A percentile compares a stretch with the other conserved stretches of the same genome.
phyloP scores from a whole-genome alignment of 2,113 vertebrate genomes.

The Calyptommatus sinebrachiatus region DNA sequence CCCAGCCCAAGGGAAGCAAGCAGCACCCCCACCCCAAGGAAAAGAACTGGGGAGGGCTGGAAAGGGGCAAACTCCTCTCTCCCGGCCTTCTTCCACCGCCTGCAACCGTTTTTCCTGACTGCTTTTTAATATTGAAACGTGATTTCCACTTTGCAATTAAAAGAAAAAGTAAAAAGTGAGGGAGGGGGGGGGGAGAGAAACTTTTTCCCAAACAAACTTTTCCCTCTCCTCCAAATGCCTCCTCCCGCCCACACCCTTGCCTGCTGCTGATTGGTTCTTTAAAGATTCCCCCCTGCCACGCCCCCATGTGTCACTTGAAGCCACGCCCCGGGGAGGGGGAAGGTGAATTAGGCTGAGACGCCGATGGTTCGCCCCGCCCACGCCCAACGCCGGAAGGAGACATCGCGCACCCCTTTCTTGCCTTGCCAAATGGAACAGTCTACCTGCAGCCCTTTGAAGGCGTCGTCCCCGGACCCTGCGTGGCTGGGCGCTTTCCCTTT shows the following conservation, averaged over 20 bases:
- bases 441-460: background rate
- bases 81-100: slow-evolving; percentile 13
- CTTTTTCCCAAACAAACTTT: slow-evolving; percentile 28
- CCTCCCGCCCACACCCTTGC: slow-evolving; percentile 14
- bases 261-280: slow-evolving; percentile 14
- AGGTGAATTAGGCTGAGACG: background rate
- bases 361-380: no score
- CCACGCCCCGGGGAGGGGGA: background rate
- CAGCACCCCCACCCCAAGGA: slow-evolving; percentile 17
- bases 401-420: background rate
- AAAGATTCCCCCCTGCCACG: background rate
- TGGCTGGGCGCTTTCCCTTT: no score
- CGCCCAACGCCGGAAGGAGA: background rate
- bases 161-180: background rate
- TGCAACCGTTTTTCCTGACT: background rate
- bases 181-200: slow-evolving; percentile 32
- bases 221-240: background rate
- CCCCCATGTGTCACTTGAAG: slow-evolving; percentile 20
- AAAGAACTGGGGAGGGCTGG: background rate
- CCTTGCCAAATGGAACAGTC: background rate
- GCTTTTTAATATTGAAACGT: slow-evolving; percentile 21
- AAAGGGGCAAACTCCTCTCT: background rate
- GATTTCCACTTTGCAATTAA: background rate
- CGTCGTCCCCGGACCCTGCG: no score
- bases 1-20: slow-evolving; percentile 23